These are phyloP conservation scores for Lophochroa leadbeateri DNA, from an alignment of 2,113 vertebrate genomes.

Conservation along the genomic window DNA sequence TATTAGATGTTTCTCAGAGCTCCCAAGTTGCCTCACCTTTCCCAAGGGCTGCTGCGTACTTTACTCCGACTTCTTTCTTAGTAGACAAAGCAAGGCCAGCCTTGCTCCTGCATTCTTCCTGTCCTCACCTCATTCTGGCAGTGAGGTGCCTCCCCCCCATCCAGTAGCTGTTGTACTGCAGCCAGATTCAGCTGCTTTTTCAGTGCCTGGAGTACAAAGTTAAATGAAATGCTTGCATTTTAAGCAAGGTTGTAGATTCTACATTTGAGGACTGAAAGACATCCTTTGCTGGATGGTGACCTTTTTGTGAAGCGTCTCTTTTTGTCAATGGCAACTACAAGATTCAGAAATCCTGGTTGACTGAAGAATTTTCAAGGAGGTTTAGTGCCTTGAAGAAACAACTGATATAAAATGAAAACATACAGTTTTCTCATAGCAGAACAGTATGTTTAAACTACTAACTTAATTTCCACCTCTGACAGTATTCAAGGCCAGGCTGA, in stretches of 20 bases:
- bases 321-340: neutral
- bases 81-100: neutral
- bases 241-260: neutral
- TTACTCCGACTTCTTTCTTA: neutral
- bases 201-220: neutral
- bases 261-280: neutral
- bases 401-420: neutral
- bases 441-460: neutral
- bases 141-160: accelerated
- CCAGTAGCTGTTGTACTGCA: neutral
- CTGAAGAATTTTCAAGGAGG: neutral
- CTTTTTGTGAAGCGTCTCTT: neutral
- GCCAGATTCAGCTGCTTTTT: neutral
- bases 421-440: neutral
- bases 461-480: neutral
- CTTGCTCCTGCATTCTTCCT: neutral
- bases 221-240: neutral
- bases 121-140: neutral
- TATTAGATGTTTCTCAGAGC: neutral
- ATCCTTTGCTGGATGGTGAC: neutral
- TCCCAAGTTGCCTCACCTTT: neutral
- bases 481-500: neutral
- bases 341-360: neutral
- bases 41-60: neutral
- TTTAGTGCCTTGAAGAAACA: neutral